Percentiles rank a stretch among this genome's conserved stretches.
Evolutionary conservation across 1,140 invertebrate genomes (phyloP).

Genomic region (Drosophila watanabei): DNA sequence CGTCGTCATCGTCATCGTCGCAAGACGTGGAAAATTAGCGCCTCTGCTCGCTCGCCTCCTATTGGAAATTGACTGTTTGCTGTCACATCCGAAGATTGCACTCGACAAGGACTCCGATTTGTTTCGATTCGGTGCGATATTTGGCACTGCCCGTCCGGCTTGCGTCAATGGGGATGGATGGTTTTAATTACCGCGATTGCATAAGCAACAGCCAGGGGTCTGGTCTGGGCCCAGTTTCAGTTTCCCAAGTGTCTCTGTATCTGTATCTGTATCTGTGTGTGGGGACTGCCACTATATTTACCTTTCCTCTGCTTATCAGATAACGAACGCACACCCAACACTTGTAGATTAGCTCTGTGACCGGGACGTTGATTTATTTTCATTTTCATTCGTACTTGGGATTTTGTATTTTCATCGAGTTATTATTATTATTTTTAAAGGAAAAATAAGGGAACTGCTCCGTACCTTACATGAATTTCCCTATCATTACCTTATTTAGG

Average conservation of each 20-base stretch:
- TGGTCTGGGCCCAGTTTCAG: constrained; percentile 2
- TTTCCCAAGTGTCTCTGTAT: constrained; percentile 39
- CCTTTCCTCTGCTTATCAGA: constrained; percentile 63
- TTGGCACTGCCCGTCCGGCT: constrained; percentile 41
- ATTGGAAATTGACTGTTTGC: constrained; percentile 52
- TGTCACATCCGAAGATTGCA: constrained; percentile 52
- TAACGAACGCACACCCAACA: constrained; percentile 45
- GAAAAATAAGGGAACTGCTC: not conserved
- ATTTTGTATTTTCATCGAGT: constrained; percentile 10
- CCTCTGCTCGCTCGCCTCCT: constrained; percentile 8
- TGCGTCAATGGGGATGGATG: constrained; percentile 51
- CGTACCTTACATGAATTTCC: not conserved
- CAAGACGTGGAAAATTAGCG: constrained; percentile 49
- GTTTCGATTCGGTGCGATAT: constrained; percentile 57
- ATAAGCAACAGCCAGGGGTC: constrained; percentile 46
- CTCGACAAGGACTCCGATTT: constrained; percentile 41
- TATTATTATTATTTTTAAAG: not conserved
- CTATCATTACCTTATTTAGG: not conserved
- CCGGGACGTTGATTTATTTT: constrained; percentile 29
- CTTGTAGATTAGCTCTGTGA: constrained; percentile 56
- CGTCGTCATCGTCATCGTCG: constrained; percentile 8
- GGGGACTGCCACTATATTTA: constrained; percentile 28
- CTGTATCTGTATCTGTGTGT: constrained; percentile 49
- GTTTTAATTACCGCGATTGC: constrained; percentile 50
- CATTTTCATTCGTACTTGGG: constrained; percentile 39